phyloP scores from a whole-genome alignment of 1,140 invertebrate species.

The Lepidurus apus region DNA sequence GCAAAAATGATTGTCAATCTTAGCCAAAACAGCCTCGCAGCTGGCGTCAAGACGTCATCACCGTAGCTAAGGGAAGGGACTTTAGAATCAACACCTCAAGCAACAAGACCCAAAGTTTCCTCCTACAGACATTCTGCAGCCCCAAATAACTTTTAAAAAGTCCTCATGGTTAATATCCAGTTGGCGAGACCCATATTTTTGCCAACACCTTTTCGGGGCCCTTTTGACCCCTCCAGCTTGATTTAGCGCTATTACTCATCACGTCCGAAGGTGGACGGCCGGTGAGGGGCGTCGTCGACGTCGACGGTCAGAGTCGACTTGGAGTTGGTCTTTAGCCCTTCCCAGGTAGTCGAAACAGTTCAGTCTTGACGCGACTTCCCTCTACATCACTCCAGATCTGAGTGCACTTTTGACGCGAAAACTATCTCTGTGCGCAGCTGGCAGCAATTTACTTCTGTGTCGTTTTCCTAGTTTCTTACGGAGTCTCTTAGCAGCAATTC shows the following conservation, averaged over 20 bases:
- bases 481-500: background rate
- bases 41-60: constrained; percentile 9
- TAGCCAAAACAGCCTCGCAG: background rate
- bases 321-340: background rate
- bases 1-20: constrained; percentile 10
- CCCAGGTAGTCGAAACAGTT: background rate
- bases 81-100: background rate
- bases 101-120: background rate
- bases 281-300: background rate
- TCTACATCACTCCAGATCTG: background rate
- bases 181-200: constrained; percentile 3
- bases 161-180: background rate
- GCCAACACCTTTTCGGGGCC: background rate
- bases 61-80: background rate
- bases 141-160: background rate
- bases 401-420: background rate
- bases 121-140: background rate
- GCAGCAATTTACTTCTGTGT: background rate
- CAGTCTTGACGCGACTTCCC: background rate
- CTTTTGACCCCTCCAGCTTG: background rate
- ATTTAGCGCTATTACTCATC: constrained; percentile 12
- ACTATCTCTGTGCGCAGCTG: background rate
- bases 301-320: background rate
- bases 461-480: background rate
- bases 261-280: constrained; percentile 7